These are phyloP conservation scores for Enteromius mattozi DNA, from an alignment of 2,797 vertebrate species.

Conservation along the genomic window DNA sequence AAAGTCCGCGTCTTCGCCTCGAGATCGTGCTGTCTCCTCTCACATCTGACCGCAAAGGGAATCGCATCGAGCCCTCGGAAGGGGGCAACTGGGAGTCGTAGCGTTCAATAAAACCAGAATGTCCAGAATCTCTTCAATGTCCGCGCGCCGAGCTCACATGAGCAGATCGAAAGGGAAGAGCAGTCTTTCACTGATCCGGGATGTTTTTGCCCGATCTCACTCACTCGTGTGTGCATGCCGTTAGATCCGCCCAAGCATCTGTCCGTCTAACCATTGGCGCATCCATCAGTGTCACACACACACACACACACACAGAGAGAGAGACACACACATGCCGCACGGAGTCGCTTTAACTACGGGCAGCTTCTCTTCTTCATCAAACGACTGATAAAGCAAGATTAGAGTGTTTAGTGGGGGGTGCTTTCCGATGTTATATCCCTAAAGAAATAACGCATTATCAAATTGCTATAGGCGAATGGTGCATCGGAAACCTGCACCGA, in stretches of 20 bases:
- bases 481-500: not conserved
- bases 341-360: slow-evolving; percentile 50
- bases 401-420: not conserved
- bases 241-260: slow-evolving; percentile 98
- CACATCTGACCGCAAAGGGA: slow-evolving; percentile 70
- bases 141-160: slow-evolving; percentile 59
- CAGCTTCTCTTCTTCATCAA: slow-evolving; percentile 34
- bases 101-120: slow-evolving; percentile 59
- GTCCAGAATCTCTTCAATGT: slow-evolving; percentile 37
- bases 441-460: not conserved
- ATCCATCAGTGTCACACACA: slow-evolving; percentile 93
- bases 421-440: not conserved
- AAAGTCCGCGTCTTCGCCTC: slow-evolving; percentile 70
- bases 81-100: slow-evolving; percentile 48
- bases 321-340: slow-evolving; percentile 55
- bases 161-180: slow-evolving; percentile 57
- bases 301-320: slow-evolving; percentile 72
- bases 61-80: slow-evolving; percentile 64
- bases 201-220: slow-evolving; percentile 76
- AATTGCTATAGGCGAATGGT: not conserved
- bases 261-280: slow-evolving; percentile 94
- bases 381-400: slow-evolving; percentile 21
- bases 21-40: slow-evolving; percentile 68
- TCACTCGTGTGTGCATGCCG: slow-evolving; percentile 76
- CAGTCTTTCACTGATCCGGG: slow-evolving; percentile 70